phyloP scores from a whole-genome alignment of 2,797 vertebrate genomes.

The Chelon auratus region DNA sequence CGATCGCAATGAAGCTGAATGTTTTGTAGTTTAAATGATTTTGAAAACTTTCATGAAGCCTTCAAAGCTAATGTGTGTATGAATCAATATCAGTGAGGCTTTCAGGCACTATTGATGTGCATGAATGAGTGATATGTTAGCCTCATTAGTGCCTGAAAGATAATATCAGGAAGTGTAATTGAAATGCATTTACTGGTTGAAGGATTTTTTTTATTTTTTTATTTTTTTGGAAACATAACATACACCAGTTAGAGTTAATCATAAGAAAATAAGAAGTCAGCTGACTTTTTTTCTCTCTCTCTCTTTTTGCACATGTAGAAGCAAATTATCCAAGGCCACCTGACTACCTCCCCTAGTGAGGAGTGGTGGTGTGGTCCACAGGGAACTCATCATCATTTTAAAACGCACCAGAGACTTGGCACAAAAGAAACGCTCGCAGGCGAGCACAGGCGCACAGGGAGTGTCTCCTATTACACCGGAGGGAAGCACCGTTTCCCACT shows the following conservation, averaged over 20 bases:
- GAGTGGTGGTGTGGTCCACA: slow-evolving; percentile 70
- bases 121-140: slow-evolving; percentile 10
- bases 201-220: neutral
- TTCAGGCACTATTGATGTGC: slow-evolving; percentile 7
- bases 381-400: slow-evolving; percentile 80
- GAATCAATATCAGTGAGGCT: slow-evolving; percentile 11
- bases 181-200: slow-evolving; percentile 7
- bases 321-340: slow-evolving; percentile 31
- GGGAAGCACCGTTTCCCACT: slow-evolving; percentile 45
- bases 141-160: neutral
- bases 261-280: neutral
- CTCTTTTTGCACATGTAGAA: neutral
- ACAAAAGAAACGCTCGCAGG: slow-evolving; percentile 70
- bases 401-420: slow-evolving; percentile 78
- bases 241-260: neutral
- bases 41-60: slow-evolving; percentile 8
- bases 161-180: neutral
- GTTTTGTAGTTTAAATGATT: neutral
- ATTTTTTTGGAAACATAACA: neutral
- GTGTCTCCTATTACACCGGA: slow-evolving; percentile 64
- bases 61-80: slow-evolving; percentile 21
- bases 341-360: slow-evolving; percentile 62
- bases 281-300: neutral
- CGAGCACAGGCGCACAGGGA: slow-evolving; percentile 55
- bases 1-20: slow-evolving; percentile 3